Percentiles rank a stretch among this genome's conserved stretches.
These are phyloP conservation scores for Sinocyclocheilus grahami DNA, from an alignment of 2,113 vertebrate species.

Conservation along the genomic window DNA sequence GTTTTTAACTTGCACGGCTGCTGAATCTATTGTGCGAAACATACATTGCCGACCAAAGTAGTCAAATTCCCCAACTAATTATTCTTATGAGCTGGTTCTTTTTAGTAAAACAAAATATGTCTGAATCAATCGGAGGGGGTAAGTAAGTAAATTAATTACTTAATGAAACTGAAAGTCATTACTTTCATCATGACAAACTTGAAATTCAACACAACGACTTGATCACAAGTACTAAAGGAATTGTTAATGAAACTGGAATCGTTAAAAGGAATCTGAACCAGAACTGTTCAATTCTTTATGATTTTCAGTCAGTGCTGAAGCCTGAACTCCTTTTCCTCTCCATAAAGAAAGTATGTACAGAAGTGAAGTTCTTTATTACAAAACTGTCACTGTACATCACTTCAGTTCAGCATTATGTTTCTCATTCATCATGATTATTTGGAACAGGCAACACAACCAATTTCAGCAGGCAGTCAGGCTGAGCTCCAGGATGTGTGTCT, in stretches of 20 bases:
- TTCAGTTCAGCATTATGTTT: background rate
- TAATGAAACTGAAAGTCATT: background rate
- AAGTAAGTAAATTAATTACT: background rate
- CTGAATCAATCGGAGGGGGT: background rate
- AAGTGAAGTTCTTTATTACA: background rate
- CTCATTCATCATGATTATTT: background rate
- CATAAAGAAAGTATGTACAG: background rate
- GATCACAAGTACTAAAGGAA: background rate
- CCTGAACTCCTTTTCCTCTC: background rate
- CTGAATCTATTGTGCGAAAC: background rate
- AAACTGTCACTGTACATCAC: background rate
- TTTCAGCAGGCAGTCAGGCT: background rate
- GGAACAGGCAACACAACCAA: background rate
- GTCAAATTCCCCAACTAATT: background rate
- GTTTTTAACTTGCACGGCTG: background rate
- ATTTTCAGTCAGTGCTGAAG: background rate
- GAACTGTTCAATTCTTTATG: background rate
- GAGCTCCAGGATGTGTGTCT: background rate
- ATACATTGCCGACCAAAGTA: background rate
- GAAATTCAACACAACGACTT: constrained; percentile 6
- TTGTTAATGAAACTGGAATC: background rate
- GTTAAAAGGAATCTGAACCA: background rate
- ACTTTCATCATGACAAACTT: background rate
- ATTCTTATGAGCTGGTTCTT: background rate
- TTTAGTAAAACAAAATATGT: background rate